Conservation (phyloP, 2,888 invertebrate genomes). For the Psylliodes chrysocephalus region DNA sequence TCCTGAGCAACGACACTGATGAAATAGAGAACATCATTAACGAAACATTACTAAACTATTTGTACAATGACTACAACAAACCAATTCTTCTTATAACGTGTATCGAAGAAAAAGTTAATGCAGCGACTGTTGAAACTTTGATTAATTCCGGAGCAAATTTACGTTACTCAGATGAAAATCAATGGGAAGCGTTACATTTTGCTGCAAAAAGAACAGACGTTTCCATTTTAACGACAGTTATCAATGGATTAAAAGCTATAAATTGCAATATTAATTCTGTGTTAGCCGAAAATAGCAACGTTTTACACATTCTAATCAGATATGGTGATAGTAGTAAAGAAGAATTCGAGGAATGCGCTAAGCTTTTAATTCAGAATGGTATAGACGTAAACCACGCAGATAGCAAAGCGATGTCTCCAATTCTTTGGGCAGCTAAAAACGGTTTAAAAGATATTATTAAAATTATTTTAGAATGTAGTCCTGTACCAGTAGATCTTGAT, state of each 20-base stretch:
- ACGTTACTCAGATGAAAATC: slow-evolving; percentile 66
- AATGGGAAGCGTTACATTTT: slow-evolving; percentile 74
- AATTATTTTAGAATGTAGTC: slow-evolving; percentile 67
- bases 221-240: slow-evolving; percentile 64
- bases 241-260: slow-evolving; percentile 60
- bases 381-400: slow-evolving; percentile 53
- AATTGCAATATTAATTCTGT: slow-evolving; percentile 48
- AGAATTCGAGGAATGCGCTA: slow-evolving; percentile 49
- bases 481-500: slow-evolving; percentile 68
- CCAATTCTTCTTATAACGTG: slow-evolving; percentile 64
- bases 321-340: slow-evolving; percentile 61
- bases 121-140: slow-evolving; percentile 69
- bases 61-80: slow-evolving; percentile 69
- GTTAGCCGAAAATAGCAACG: slow-evolving; percentile 54
- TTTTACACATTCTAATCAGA: slow-evolving; percentile 56
- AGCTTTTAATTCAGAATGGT: slow-evolving; percentile 50
- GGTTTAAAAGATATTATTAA: slow-evolving; percentile 67
- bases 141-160: slow-evolving; percentile 72
- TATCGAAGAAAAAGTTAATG: slow-evolving; percentile 67
- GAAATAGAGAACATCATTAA: slow-evolving; percentile 68
- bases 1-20: slow-evolving; percentile 66
- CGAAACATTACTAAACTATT: slow-evolving; percentile 67
- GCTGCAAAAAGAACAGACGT: slow-evolving; percentile 68
- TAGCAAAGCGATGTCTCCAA: slow-evolving; percentile 55
- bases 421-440: slow-evolving; percentile 72